Evolutionary conservation across 2,113 vertebrate genomes (phyloP), one percentile per base, ranked within the genome.

Genomic region (Lutjanus erythropterus): DNA sequence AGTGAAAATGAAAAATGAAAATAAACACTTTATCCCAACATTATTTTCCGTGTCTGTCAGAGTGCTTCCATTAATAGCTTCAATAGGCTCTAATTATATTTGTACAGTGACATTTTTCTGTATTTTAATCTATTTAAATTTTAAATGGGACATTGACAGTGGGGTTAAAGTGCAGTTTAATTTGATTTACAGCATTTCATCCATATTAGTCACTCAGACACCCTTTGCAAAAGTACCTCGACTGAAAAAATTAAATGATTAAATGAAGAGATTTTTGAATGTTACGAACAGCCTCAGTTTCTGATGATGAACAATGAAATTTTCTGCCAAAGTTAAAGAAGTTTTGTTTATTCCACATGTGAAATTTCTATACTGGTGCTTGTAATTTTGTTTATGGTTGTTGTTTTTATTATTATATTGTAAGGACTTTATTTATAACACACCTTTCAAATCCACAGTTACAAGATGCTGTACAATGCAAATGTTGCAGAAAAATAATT

Each of bases 91-190:
- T 49, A 78, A 78, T 68, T 74, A n/a, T 56, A 27, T 81, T 61
- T 79, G 71, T 68, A 31, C 33, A 69, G 37, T 73, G 76, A 47
- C 46, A 68, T 78, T 85, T 53, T 14, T 62, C 27, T 59, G 8
- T 19, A 56, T 37, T 69, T 23, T 50, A 47, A 70, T 67, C 42
- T 15, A 44, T 65, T 85, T 58, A 5, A 19, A 33, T 56, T 66
- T 39, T 25, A 64, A 71, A 65, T 49, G 56, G 37, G 33, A 12
- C 21, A 52, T 15, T 53, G 5, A 53, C 37, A 61, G 11, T 52
- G 15, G 11, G 10, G 16, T 56, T 68, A 6, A 61, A 70, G 23
- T n/a, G 2, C 21, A 79, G 6, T 65, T n/a, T 11, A 60, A 53
- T 74, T 41, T 1, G 0, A 69, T 71, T 41, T 72, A 10, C 8